Conservation (phyloP, 2,113 vertebrate genomes). For the Jaculus jaculus region DNA sequence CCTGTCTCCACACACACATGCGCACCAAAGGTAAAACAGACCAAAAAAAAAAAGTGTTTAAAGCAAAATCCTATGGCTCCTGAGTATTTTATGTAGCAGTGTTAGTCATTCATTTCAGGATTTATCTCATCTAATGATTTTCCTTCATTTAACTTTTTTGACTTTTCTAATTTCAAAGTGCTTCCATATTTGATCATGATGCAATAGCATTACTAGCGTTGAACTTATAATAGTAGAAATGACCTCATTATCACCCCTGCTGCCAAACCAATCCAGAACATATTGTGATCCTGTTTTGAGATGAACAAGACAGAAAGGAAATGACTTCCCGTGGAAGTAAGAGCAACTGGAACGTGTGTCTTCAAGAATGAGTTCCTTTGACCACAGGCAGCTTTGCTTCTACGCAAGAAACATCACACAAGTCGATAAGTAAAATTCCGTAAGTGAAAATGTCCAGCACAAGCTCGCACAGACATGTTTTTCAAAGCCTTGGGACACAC, state of each 20-base stretch:
- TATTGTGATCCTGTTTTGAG: background rate
- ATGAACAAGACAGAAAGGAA: background rate
- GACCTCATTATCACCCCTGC: constrained; percentile 25
- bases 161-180: constrained; percentile 45
- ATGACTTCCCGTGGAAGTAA: background rate
- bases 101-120: background rate
- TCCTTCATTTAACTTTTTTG: background rate
- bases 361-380: background rate
- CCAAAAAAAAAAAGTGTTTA: background rate
- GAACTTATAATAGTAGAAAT: background rate
- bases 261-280: constrained; percentile 19
- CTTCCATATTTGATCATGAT: background rate
- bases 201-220: background rate
- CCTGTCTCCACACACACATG: too few relatives aligned
- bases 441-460: background rate
- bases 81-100: background rate
- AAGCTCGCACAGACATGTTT: rapidly evolving
- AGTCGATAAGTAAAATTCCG: too few relatives aligned
- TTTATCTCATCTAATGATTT: background rate
- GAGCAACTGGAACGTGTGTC: background rate
- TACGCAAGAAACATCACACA: background rate
- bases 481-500: background rate
- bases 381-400: background rate
- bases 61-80: too few relatives aligned
- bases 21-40: background rate